Base-by-base conservation (phyloP, 2,888 invertebrate genomes). In the Piscicola geometra region DNA sequence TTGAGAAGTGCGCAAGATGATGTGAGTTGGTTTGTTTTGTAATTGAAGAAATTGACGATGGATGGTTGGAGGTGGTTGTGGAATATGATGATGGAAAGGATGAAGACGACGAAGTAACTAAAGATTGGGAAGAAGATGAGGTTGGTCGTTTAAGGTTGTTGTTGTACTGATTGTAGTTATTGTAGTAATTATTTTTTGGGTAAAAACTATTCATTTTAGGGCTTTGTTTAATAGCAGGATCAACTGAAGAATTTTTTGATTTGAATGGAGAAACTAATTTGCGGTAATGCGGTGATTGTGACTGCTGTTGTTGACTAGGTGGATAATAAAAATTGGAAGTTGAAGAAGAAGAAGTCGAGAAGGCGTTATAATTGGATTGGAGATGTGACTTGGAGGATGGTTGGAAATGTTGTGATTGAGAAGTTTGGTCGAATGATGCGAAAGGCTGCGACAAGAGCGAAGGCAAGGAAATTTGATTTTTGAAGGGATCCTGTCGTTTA, bases 251-350 rank as follows among this genome's bases (percentile, higher is more conserved):
- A n/a, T 21, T 56, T 56, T 56, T 56, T 56, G 60, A 56, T 56
- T 56, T 56, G n/a, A 56, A 56, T 3, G 60, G 60, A 56, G 60
- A 56, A 21, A 56, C n/a, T 56, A 56, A 56, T 56, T 56, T 56
- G 3, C 60, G 60, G n/a, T 56, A 21, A 3, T 56, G 60, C 21
- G 60, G 60, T 25, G 60, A 56, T 56, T 18, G 25, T 56, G 60
- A 21, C n/a, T 18, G 25, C n/a, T 18, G 60, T 56, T 18, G n/a
- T 56, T 56, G 60, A 56, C 60, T 56, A 56, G 21, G 60, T 5
- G 21, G 60, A 25, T 56, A 56, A 56, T 56, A 56, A 56, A 56
- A 56, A 56, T 56, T 56, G 60, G 60, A 56, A 25, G 60, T 25
- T 25, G 60, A 25, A 18, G 60, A 56, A 9, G n/a, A n/a, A 56